A percentile compares a stretch with the other conserved stretches of the same genome.
These are phyloP conservation scores for Eudemis profundana DNA, from an alignment of 2,888 invertebrate species.

Conservation along the genomic window DNA sequence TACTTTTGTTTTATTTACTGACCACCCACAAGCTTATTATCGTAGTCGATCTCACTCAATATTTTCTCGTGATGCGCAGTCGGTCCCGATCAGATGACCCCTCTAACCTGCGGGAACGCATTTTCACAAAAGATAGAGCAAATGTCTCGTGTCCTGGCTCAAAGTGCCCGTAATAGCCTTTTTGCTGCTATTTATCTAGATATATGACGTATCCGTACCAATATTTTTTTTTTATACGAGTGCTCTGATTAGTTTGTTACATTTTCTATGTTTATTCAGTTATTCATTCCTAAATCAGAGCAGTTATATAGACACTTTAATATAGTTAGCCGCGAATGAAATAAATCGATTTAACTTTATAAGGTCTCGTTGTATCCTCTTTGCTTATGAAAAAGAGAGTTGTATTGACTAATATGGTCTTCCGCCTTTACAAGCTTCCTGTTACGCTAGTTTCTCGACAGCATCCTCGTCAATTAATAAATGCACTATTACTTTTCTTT, in stretches of 20 bases:
- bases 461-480: background rate
- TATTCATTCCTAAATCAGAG: too few species aligned
- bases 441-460: background rate
- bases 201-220: background rate
- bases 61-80: constrained; percentile 75
- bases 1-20: constrained; percentile 58
- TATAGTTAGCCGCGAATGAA: background rate
- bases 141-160: constrained; percentile 45
- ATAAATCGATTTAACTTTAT: background rate
- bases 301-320: too few species aligned
- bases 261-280: too few species aligned
- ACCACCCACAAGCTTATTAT: constrained; percentile 60
- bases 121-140: constrained; percentile 59
- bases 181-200: constrained; percentile 23
- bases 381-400: background rate
- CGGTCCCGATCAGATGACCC: constrained; percentile 74
- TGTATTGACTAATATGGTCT: constrained; percentile 2
- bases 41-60: constrained; percentile 70
- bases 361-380: background rate
- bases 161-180: constrained; percentile 18
- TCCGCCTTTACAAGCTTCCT: constrained; percentile 3
- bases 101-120: constrained; percentile 64
- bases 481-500: background rate
- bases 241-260: too few species aligned
- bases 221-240: too few species aligned